Percentiles rank a stretch among this genome's conserved stretches.
These are phyloP conservation scores for Brenthis ino DNA, from an alignment of 2,888 invertebrate species.

Conservation along the genomic window DNA sequence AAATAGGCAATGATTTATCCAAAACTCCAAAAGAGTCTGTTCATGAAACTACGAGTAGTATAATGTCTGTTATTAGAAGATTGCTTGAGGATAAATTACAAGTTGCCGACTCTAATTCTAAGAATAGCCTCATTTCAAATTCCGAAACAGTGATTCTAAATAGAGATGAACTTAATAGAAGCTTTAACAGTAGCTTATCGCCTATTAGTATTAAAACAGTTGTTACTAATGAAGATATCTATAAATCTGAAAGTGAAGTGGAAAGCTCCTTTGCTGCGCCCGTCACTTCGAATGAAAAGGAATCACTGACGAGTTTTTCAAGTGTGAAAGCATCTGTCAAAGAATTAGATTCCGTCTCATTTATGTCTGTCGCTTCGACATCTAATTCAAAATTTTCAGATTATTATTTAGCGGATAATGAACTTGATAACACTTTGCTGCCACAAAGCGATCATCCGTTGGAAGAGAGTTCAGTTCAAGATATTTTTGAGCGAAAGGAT, in stretches of 20 bases:
- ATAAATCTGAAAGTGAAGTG: slow-evolving; percentile 45
- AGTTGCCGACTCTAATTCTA: slow-evolving; percentile 28
- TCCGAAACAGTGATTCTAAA: slow-evolving; percentile 49
- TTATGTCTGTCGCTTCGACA: slow-evolving; percentile 56
- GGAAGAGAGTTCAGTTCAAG: slow-evolving; percentile 51
- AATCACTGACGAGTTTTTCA: slow-evolving; percentile 43
- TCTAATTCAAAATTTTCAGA: slow-evolving; percentile 61
- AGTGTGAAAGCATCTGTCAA: slow-evolving; percentile 25
- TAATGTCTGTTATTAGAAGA: slow-evolving; percentile 40
- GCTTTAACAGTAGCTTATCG: slow-evolving; percentile 42
- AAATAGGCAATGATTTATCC: slow-evolving; percentile 2
- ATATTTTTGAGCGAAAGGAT: slow-evolving; percentile 66
- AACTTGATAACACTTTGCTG: slow-evolving; percentile 43
- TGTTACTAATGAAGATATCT: slow-evolving; percentile 45
- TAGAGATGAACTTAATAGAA: slow-evolving; percentile 40
- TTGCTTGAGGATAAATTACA: slow-evolving; percentile 32
- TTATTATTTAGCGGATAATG: slow-evolving; percentile 57
- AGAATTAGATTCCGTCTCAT: slow-evolving; percentile 59
- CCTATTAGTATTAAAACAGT: slow-evolving; percentile 50
- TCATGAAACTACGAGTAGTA: slow-evolving; percentile 35
- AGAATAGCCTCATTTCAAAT: slow-evolving; percentile 42
- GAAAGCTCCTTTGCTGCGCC: slow-evolving; percentile 37
- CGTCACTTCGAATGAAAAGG: slow-evolving; percentile 35
- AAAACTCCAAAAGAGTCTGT: slow-evolving; percentile 18
- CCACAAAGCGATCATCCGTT: slow-evolving; percentile 27